Percentiles rank a stretch among this genome's conserved stretches.
These are phyloP conservation scores for Oscheius sp. DNA, from an alignment of 1,140 invertebrate genomes.

Conservation along the genomic window DNA sequence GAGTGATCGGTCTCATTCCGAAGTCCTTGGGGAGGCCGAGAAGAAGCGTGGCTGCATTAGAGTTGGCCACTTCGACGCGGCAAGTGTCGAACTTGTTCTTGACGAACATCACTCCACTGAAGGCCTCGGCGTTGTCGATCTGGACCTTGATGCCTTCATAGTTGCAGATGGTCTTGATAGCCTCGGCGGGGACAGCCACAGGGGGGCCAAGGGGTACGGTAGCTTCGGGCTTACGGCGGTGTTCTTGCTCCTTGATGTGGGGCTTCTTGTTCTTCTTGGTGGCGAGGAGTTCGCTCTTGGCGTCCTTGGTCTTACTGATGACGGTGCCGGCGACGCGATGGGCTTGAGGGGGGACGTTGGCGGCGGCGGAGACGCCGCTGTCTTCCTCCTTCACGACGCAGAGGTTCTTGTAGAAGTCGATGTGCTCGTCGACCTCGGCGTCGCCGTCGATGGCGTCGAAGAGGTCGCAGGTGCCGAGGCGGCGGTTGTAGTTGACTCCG, in stretches of 20 bases:
- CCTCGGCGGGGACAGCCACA: slow-evolving; percentile 46
- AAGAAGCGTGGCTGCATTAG: slow-evolving; percentile 50
- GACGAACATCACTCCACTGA: slow-evolving; percentile 59
- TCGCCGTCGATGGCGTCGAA: slow-evolving; percentile 50
- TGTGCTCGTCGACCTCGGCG: slow-evolving; percentile 49
- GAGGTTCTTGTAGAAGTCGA: slow-evolving; percentile 60
- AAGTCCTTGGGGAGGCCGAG: slow-evolving; percentile 58
- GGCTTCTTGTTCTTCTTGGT: slow-evolving; percentile 44
- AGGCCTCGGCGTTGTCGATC: slow-evolving; percentile 54
- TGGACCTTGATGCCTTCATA: slow-evolving; percentile 60
- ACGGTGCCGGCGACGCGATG: slow-evolving; percentile 29
- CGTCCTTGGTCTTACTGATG: slow-evolving; percentile 16
- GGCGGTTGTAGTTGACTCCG: slow-evolving; percentile 61
- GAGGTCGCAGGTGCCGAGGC: slow-evolving; percentile 52
- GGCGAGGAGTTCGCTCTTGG: slow-evolving; percentile 11
- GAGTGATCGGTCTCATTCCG: slow-evolving; percentile 59
- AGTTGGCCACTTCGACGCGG: slow-evolving; percentile 54
- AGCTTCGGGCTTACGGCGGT: slow-evolving; percentile 28
- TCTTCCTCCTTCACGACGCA: slow-evolving; percentile 54
- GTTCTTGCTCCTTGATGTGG: slow-evolving; percentile 37
- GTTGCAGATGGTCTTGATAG: slow-evolving; percentile 59
- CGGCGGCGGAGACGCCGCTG: slow-evolving; percentile 44
- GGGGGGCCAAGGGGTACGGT: slow-evolving; percentile 41
- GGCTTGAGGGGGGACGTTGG: slow-evolving; percentile 51
- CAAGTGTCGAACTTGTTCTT: slow-evolving; percentile 61